A percentile compares a stretch with the other conserved stretches of the same genome.
Evolutionary conservation across 1,140 invertebrate genomes (phyloP).

Genomic region (Acromyrmex charruanus): DNA sequence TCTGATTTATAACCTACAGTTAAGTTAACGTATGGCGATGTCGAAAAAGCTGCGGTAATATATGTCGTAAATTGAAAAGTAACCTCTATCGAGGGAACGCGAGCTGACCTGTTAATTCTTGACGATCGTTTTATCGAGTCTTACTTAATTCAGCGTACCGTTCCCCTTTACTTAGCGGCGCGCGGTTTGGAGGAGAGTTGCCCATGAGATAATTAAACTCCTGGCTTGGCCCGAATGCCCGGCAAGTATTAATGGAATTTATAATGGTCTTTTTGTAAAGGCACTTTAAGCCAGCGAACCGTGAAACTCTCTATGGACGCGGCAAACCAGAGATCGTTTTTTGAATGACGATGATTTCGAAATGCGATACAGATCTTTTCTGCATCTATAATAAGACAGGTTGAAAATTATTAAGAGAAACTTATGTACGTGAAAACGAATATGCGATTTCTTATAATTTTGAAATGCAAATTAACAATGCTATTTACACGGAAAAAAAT

Average conservation of each 20-base stretch:
- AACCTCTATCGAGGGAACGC: slow-evolving; percentile 10
- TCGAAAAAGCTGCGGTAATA: background rate
- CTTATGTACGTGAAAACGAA: background rate
- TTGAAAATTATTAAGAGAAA: background rate
- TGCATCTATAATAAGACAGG: slow-evolving; percentile 17
- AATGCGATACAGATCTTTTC: slow-evolving; percentile 17
- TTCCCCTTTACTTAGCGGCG: slow-evolving; percentile 71
- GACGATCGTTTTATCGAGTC: slow-evolving; percentile 76
- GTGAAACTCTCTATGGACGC: slow-evolving; percentile 19
- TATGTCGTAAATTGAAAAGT: slow-evolving; percentile 61
- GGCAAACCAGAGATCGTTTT: background rate
- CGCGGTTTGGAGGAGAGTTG: slow-evolving; percentile 16
- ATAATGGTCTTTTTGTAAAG: slow-evolving; percentile 79
- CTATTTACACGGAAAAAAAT: too few relatives aligned
- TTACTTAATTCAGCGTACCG: slow-evolving; percentile 80
- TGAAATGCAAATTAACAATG: background rate
- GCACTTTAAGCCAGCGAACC: slow-evolving; percentile 62
- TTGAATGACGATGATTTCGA: slow-evolving; percentile 51
- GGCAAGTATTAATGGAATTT: slow-evolving; percentile 84
- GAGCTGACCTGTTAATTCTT: slow-evolving; percentile 75
- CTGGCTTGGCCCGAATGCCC: slow-evolving; percentile 78
- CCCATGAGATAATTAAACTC: slow-evolving; percentile 81
- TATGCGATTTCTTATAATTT: slow-evolving; percentile 6
- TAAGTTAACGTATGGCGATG: slow-evolving; percentile 20
- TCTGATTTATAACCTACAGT: slow-evolving; percentile 14